Conservation (phyloP, 2,888 invertebrate genomes). For the Epinotia nisella region DNA sequence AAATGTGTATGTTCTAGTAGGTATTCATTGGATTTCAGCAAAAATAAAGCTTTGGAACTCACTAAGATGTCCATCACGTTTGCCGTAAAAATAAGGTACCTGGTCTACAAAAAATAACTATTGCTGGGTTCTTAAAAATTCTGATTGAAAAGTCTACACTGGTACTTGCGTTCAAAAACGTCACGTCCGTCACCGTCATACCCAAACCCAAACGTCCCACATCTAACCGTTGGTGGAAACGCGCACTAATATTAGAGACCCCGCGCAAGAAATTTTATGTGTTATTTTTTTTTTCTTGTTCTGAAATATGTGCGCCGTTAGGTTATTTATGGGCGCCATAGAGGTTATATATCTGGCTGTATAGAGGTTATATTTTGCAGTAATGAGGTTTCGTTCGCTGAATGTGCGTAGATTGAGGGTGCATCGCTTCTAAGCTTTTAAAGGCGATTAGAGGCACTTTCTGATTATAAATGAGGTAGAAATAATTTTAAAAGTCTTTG, state of each 20-base stretch:
- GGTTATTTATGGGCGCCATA: constrained; percentile 83
- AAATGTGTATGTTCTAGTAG: too few relatives aligned
- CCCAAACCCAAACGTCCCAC: not conserved
- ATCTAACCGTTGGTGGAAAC: constrained; percentile 61
- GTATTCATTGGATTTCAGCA: too few relatives aligned
- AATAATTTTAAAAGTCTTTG: constrained; percentile 20
- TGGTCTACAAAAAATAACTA: too few relatives aligned
- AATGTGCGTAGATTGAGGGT: constrained; percentile 82
- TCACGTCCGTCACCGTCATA: constrained; percentile 14
- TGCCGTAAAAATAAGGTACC: too few relatives aligned
- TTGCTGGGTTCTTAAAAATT: too few relatives aligned
- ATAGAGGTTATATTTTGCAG: constrained; percentile 71
- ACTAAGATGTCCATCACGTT: too few relatives aligned
- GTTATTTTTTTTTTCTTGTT: constrained; percentile 82
- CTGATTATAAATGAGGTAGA: constrained; percentile 49
- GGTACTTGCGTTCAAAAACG: not conserved
- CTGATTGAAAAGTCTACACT: too few relatives aligned
- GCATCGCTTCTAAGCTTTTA: constrained; percentile 45
- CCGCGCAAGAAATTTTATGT: constrained; percentile 82
- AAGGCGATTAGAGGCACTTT: constrained; percentile 56
- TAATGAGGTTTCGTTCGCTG: constrained; percentile 84
- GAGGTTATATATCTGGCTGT: constrained; percentile 60
- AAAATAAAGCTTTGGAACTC: too few relatives aligned
- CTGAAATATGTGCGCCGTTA: constrained; percentile 84
- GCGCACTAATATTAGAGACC: constrained; percentile 73